Percentiles rank a stretch among this genome's conserved stretches.
Conservation (phyloP, 2,888 invertebrate species). For the Caenorhabditis afra region DNA sequence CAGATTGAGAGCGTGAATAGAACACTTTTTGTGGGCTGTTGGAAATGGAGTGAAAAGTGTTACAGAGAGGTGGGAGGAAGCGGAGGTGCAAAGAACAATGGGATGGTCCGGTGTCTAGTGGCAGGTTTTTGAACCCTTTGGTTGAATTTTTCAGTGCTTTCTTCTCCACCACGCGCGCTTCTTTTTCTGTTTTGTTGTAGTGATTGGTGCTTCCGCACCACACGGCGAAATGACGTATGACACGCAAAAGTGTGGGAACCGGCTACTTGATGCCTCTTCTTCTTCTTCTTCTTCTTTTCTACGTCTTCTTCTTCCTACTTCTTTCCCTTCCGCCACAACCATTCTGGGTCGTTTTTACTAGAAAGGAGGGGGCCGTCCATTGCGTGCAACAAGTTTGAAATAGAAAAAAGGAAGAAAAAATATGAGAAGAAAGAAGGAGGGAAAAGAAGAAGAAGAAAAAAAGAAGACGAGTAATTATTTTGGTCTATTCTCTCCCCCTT, state of each 20-base stretch:
- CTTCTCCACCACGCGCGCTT: not conserved
- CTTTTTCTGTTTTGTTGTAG: not conserved
- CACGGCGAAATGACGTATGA: conserved; percentile 31
- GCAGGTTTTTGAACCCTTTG: conserved; percentile 41
- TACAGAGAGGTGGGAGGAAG: not conserved
- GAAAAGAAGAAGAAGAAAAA: conserved; percentile 11
- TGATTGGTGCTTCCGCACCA: conserved; percentile 31
- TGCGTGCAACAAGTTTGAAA: conserved; percentile 30
- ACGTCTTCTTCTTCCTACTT: conserved; percentile 15
- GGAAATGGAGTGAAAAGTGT: no score
- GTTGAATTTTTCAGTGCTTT: conserved; percentile 32
- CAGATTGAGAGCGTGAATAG: conserved; percentile 45
- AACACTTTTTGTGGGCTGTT: conserved; percentile 6
- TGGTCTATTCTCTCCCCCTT: not conserved
- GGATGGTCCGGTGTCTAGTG: not conserved
- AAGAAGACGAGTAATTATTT: conserved; percentile 46
- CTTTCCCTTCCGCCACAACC: not conserved
- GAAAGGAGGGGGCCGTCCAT: not conserved
- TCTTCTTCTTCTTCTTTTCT: conserved; percentile 5
- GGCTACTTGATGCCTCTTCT: conserved; percentile 1
- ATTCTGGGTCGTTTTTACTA: conserved; percentile 1
- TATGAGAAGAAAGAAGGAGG: not conserved
- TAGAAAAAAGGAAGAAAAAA: not conserved
- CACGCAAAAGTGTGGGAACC: conserved; percentile 34
- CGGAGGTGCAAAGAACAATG: conserved; percentile 42